Conservation (phyloP, 1,140 invertebrate genomes). For the Drosophila mojavensis region DNA sequence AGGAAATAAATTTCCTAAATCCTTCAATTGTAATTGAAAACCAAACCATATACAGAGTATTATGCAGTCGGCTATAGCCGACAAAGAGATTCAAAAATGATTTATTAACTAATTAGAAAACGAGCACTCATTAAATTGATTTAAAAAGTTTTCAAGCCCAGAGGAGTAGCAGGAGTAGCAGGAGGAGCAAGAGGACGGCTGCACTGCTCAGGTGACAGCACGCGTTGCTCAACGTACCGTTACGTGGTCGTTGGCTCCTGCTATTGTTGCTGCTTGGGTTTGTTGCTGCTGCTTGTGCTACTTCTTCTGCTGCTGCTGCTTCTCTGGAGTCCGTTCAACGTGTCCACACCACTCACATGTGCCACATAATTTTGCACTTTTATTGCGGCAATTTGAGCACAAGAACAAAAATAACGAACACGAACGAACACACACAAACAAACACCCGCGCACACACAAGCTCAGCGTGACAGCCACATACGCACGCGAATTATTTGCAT, state of each 20-base stretch:
- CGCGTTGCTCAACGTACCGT: constrained; percentile 23
- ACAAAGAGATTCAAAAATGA: too few species aligned
- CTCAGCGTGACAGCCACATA: neutral
- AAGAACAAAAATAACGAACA: constrained; percentile 27
- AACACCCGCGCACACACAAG: neutral
- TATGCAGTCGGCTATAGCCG: too few species aligned
- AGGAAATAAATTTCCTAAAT: too few species aligned
- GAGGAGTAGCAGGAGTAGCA: too few species aligned
- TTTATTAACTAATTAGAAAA: too few species aligned
- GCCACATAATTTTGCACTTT: constrained; percentile 37
- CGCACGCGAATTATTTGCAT: constrained; percentile 6
- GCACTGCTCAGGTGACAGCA: neutral
- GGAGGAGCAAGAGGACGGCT: too few species aligned
- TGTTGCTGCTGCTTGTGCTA: neutral
- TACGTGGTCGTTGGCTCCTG: neutral
- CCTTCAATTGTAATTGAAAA: too few species aligned
- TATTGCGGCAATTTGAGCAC: constrained; percentile 26
- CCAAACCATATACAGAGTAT: too few species aligned
- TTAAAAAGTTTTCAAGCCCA: too few species aligned
- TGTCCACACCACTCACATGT: constrained; percentile 26
- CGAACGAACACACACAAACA: neutral
- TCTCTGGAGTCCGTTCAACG: constrained; percentile 9
- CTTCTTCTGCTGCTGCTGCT: neutral
- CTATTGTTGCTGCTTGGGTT: neutral
- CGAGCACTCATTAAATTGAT: too few species aligned